Conservation (phyloP, 2,113 vertebrate species). For the Sphyrna mokarran region DNA sequence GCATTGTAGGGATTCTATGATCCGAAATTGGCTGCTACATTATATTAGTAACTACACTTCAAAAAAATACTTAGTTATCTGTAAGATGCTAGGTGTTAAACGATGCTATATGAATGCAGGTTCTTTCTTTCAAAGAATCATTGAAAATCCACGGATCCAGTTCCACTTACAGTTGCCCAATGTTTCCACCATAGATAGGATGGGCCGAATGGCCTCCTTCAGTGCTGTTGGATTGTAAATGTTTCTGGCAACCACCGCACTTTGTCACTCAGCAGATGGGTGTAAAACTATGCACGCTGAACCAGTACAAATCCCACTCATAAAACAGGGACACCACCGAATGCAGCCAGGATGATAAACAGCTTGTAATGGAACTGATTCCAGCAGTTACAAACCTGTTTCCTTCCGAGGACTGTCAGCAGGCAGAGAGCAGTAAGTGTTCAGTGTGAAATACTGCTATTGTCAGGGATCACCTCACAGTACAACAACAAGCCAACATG, state of each 20-base stretch:
- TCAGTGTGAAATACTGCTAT: neutral
- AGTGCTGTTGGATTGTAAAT: neutral
- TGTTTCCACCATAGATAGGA: neutral
- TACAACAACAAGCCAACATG: neutral
- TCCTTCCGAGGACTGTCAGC: neutral
- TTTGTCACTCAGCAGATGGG: neutral
- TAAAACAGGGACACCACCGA: neutral
- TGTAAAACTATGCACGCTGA: neutral
- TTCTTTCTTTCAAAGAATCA: neutral
- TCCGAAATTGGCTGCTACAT: neutral
- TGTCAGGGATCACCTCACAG: neutral
- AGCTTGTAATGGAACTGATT: neutral
- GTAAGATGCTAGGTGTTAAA: neutral
- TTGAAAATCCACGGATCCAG: neutral
- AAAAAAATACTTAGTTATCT: neutral
- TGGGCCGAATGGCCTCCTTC: neutral
- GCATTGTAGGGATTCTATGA: no score
- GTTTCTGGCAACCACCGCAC: neutral
- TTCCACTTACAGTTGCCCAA: neutral
- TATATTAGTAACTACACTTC: neutral
- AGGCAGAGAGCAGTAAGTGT: neutral
- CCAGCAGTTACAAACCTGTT: neutral
- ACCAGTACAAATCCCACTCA: neutral
- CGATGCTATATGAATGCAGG: neutral
- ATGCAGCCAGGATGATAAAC: no score